Percentiles rank a stretch among this genome's conserved stretches.
Evolutionary conservation across 1,140 invertebrate genomes (phyloP).

Genomic region (Drosophila takahashii): DNA sequence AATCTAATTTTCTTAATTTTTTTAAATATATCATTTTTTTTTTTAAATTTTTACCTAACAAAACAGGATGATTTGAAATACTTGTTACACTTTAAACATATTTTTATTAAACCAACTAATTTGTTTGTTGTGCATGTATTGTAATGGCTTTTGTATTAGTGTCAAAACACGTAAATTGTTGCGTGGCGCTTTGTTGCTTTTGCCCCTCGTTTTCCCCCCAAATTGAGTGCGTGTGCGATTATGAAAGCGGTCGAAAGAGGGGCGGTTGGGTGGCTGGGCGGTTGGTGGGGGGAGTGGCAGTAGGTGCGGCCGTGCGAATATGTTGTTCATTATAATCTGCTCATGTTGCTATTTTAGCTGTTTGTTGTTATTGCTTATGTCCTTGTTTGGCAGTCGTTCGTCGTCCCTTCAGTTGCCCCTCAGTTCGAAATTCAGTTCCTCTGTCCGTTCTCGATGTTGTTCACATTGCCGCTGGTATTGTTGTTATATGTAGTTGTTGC

Average conservation of each 20-base stretch:
- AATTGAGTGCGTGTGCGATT: constrained; percentile 50
- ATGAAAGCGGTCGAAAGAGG: constrained; percentile 37
- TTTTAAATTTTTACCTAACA: no score
- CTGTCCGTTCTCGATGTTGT: constrained; percentile 48
- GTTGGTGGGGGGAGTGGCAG: constrained; percentile 19
- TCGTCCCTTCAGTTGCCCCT: constrained; percentile 7
- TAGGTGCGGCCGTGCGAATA: constrained; percentile 81
- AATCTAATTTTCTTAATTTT: no score
- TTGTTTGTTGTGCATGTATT: constrained; percentile 61
- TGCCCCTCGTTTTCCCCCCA: background rate
- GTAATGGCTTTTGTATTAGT: constrained; percentile 82
- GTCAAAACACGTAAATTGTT: constrained; percentile 83
- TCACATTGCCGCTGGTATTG: constrained; percentile 35
- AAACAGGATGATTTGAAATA: no score
- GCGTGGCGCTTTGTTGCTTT: constrained; percentile 72
- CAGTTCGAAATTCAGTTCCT: background rate
- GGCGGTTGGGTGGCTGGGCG: constrained; percentile 2
- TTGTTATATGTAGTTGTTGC: background rate
- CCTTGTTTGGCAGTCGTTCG: constrained; percentile 40
- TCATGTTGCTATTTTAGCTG: constrained; percentile 82
- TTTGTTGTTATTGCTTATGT: constrained; percentile 80
- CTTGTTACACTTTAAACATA: no score
- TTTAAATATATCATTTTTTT: no score
- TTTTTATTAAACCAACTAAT: background rate
- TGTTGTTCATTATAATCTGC: constrained; percentile 82